Base-by-base conservation (phyloP, 2,797 vertebrate species). In the Falco peregrinus region DNA sequence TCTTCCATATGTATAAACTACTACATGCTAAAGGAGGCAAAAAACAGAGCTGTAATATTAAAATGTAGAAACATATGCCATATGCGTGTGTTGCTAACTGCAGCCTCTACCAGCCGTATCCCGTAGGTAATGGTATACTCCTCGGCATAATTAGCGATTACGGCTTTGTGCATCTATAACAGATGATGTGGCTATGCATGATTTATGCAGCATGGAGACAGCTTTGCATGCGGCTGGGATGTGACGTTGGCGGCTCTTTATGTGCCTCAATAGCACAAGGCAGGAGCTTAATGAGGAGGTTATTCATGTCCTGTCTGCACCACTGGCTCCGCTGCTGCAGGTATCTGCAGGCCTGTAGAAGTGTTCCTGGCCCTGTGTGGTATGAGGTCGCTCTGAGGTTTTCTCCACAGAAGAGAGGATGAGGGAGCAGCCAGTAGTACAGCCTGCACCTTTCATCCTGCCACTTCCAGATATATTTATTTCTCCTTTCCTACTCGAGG, bases 111-210 rank as follows among this genome's bases (percentile, higher is more conserved):
- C 67, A 80, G 74, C 85, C 70, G 2, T 74, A 84, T 79, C 96
- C 92, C 43, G 3, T 81, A 96, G 96, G 95, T 93, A 88, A 86
- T 76, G 70, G 65, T 84, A 84, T 56, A 35, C 22, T 95, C 93
- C 90, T 89, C 1, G 10, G 94, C 86, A 51, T 95, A 91, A 89
- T 95, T 75, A 96, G 95, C 7, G 22, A 70, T 60, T 56, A 74
- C 28, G 5, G 94, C 96, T 95, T 91, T 89, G 93, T 90, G 95
- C 91, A 14, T 73, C 65, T 89, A 16, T 39, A 89, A 73, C 96
- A 87, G 96, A 79, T 90, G 95, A 94, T 84, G 96, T 82, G 91
- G 93, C 96, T 88, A 50, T 94, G 96, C 93, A 94, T 94, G 96
- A 96, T 97, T 97, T 94, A 94, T 96, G 95, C 92, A 76, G 95